These are phyloP conservation scores for Uloborus plumipes DNA, from an alignment of 2,888 invertebrate species.

Conservation along the genomic window DNA sequence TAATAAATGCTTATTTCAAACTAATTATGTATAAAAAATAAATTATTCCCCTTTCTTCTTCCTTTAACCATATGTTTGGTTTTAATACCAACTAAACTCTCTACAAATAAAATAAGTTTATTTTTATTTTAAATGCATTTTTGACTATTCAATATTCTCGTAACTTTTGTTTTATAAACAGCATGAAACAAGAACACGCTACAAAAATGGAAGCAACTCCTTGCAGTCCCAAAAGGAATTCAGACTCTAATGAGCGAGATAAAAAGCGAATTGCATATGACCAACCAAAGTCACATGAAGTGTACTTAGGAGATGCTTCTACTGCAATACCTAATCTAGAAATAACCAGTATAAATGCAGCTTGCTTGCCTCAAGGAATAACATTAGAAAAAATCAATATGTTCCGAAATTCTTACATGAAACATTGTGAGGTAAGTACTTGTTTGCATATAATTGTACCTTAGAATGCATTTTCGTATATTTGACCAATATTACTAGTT, in stretches of 20 bases:
- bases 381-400: constrained; percentile 83
- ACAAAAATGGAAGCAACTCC: constrained; percentile 20
- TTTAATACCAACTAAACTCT: too few relatives aligned
- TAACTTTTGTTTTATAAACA: neutral
- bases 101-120: too few relatives aligned
- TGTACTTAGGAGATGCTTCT: constrained; percentile 86
- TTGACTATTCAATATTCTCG: too few relatives aligned
- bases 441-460: too few relatives aligned
- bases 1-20: too few relatives aligned
- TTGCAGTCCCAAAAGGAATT: constrained; percentile 33
- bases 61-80: too few relatives aligned
- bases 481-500: too few relatives aligned
- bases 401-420: constrained; percentile 84
- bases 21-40: too few relatives aligned
- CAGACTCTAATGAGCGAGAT: constrained; percentile 46
- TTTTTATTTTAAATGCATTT: too few relatives aligned
- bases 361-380: constrained; percentile 80
- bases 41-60: too few relatives aligned
- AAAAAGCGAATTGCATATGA: constrained; percentile 61
- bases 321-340: constrained; percentile 85
- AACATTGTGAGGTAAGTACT: constrained; percentile 82
- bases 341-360: constrained; percentile 76
- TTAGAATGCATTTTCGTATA: too few relatives aligned
- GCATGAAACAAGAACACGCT: constrained; percentile 35
- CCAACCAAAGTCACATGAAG: constrained; percentile 71